Evolutionary conservation across 2,113 vertebrate genomes (phyloP).

Genomic region (Dipodomys spectabilis): DNA sequence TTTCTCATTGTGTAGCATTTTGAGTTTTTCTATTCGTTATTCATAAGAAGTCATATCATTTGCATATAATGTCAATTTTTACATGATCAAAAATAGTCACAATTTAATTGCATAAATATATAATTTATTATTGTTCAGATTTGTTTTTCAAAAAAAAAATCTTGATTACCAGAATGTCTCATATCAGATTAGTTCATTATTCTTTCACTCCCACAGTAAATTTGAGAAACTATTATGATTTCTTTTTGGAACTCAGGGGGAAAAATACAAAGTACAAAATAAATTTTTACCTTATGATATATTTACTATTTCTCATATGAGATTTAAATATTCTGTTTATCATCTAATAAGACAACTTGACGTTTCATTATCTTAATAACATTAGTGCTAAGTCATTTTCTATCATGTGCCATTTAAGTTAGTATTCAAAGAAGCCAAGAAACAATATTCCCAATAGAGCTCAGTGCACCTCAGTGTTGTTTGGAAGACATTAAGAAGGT

Average conservation of each 20-base stretch:
- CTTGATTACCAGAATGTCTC: background rate
- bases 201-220: background rate
- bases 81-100: background rate
- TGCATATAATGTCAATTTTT: background rate
- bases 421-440: background rate
- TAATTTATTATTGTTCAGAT: background rate
- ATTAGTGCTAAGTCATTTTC: conserved; percentile 38
- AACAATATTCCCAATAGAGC: background rate
- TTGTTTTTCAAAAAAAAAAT: background rate
- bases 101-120: conserved; percentile 16
- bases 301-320: background rate
- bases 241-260: background rate
- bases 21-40: background rate
- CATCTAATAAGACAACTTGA: background rate
- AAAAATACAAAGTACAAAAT: background rate
- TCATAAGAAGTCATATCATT: background rate
- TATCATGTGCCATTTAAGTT: background rate
- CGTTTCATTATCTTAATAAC: conserved; percentile 18
- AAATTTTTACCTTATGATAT: background rate
- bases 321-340: background rate
- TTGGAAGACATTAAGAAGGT: background rate
- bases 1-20: background rate
- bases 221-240: background rate
- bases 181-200: background rate
- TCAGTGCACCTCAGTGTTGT: background rate